phyloP scores from a whole-genome alignment of 2,797 vertebrate genomes.

The Tamandua tetradactyla region DNA sequence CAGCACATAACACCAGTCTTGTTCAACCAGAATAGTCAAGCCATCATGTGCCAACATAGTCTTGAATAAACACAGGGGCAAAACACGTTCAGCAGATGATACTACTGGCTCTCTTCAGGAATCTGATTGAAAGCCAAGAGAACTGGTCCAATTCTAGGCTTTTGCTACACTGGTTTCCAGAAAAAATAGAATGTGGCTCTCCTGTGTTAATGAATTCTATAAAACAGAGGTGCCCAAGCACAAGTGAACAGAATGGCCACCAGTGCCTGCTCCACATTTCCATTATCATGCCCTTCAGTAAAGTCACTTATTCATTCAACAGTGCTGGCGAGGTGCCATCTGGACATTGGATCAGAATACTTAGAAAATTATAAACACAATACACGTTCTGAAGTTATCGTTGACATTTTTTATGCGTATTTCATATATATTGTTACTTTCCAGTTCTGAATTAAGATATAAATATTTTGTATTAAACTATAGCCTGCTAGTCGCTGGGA shows the following conservation, averaged over 20 bases:
- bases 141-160: background rate
- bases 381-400: background rate
- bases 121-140: background rate
- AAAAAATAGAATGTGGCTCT: background rate
- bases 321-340: background rate
- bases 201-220: background rate
- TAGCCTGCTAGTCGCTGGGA: background rate
- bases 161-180: background rate
- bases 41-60: background rate
- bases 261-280: background rate
- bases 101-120: background rate
- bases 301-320: background rate
- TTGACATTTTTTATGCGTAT: background rate
- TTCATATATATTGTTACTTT: background rate
- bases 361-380: background rate
- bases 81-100: background rate
- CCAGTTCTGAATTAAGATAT: constrained; percentile 7
- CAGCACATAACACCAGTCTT: background rate
- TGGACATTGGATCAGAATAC: background rate
- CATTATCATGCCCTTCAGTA: background rate
- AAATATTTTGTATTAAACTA: background rate
- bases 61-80: background rate
- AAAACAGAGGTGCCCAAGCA: background rate
- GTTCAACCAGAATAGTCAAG: background rate
- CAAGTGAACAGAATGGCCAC: background rate